phyloP scores from a whole-genome alignment of 2,888 invertebrate species.

The Leucoma salicis region DNA sequence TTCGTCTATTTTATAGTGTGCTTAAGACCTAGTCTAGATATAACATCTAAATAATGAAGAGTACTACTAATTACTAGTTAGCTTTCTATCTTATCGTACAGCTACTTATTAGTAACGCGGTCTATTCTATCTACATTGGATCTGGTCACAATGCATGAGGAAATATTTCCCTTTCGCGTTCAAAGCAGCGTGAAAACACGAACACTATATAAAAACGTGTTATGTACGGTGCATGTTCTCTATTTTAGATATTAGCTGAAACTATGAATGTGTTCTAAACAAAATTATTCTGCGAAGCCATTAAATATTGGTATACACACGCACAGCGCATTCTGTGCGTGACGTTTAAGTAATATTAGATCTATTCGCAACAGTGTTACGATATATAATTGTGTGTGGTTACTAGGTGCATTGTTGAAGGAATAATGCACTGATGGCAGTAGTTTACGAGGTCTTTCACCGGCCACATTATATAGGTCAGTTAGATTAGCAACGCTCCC shows the following conservation, averaged over 20 bases:
- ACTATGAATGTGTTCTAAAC: constrained; percentile 61
- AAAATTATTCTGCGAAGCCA: constrained; percentile 67
- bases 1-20: constrained; percentile 6
- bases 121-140: constrained; percentile 9
- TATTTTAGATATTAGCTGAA: constrained; percentile 62
- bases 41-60: constrained; percentile 16
- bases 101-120: constrained; percentile 4
- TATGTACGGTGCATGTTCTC: constrained; percentile 34
- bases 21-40: constrained; percentile 7
- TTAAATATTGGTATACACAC: constrained; percentile 37
- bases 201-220: constrained; percentile 20
- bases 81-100: constrained; percentile 20
- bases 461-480: constrained; percentile 76
- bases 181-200: constrained; percentile 10
- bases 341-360: constrained; percentile 41
- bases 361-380: constrained; percentile 48
- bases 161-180: constrained; percentile 15
- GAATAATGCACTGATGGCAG: constrained; percentile 72
- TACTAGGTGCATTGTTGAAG: constrained; percentile 63
- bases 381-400: constrained; percentile 51
- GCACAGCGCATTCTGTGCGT: constrained; percentile 34
- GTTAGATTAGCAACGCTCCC: constrained; percentile 76
- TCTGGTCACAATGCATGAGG: constrained; percentile 7
- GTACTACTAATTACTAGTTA: constrained; percentile 15
- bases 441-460: constrained; percentile 82